phyloP scores from a whole-genome alignment of 2,888 invertebrate species.

The Hemistola chrysoprasaria region DNA sequence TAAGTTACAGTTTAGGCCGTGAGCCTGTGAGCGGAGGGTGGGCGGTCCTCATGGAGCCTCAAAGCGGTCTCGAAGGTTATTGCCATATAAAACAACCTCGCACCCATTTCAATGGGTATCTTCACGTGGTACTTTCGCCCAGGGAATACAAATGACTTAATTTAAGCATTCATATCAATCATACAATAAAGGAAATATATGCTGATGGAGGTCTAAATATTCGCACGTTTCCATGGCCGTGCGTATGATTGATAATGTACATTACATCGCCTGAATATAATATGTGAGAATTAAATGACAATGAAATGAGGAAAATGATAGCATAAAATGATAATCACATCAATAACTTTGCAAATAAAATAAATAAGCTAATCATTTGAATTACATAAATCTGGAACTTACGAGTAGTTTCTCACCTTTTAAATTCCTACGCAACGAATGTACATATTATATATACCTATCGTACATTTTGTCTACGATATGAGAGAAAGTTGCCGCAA shows the following conservation, averaged over 20 bases:
- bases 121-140: conserved; percentile 23
- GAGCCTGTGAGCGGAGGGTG: conserved; percentile 25
- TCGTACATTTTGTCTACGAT: no score
- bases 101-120: conserved; percentile 25
- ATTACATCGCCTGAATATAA: conserved; percentile 1
- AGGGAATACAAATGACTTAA: conserved; percentile 25
- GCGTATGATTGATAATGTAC: conserved; percentile 10
- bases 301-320: no score
- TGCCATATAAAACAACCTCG: conserved; percentile 33
- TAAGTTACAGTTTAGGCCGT: conserved; percentile 30
- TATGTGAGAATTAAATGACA: background rate
- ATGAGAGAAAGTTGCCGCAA: no score
- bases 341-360: conserved; percentile 3
- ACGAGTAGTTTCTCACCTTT: no score
- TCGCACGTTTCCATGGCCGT: conserved; percentile 9
- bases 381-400: no score
- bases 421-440: no score
- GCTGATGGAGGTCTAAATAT: conserved; percentile 13
- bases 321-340: background rate
- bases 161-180: conserved; percentile 20
- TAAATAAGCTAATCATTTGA: background rate
- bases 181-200: conserved; percentile 17
- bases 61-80: conserved; percentile 27
- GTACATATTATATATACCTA: no score
- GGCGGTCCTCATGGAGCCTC: conserved; percentile 1